Conservation (phyloP, 2,888 invertebrate genomes). For the Pristionchus fissidentatus region DNA sequence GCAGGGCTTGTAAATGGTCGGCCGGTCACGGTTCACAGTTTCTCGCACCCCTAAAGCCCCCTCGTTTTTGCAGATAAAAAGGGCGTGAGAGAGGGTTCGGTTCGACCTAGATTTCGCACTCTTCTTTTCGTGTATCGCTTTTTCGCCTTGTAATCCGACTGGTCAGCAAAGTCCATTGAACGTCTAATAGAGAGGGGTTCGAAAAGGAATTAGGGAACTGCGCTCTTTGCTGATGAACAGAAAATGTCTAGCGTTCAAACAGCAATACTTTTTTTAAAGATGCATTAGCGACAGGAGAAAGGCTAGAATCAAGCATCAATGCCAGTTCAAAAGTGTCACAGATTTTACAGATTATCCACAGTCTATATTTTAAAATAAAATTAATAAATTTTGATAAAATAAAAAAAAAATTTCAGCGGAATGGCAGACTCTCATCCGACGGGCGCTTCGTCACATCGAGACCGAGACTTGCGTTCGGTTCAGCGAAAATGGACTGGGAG, state of each 20-base stretch:
- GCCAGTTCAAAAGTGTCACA: too few relatives aligned
- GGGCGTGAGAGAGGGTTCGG: too few relatives aligned
- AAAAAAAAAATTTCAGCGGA: slow-evolving; percentile 54
- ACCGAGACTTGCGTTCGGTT: slow-evolving; percentile 69
- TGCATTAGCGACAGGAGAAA: too few relatives aligned
- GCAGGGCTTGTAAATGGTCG: slow-evolving; percentile 30
- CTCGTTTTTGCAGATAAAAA: slow-evolving; percentile 10
- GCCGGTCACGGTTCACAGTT: not conserved
- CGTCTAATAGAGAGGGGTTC: too few relatives aligned
- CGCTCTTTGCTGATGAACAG: not conserved
- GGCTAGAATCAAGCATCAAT: too few relatives aligned
- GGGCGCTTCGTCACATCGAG: slow-evolving; percentile 67
- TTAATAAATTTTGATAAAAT: not conserved
- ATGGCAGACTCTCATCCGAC: slow-evolving; percentile 67
- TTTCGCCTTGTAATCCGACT: slow-evolving; percentile 5
- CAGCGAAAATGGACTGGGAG: slow-evolving; percentile 64
- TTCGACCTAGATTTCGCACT: slow-evolving; percentile 1
- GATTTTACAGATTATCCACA: too few relatives aligned
- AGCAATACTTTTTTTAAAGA: too few relatives aligned
- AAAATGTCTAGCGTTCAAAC: too few relatives aligned
- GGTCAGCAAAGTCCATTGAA: not conserved
- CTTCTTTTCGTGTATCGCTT: too few relatives aligned
- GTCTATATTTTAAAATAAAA: not conserved
- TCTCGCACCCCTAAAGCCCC: not conserved
- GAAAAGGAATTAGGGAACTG: not conserved